Percentiles rank a stretch among this genome's conserved stretches.
Conservation (phyloP, 2,888 invertebrate genomes). For the Hermodice carunculata region DNA sequence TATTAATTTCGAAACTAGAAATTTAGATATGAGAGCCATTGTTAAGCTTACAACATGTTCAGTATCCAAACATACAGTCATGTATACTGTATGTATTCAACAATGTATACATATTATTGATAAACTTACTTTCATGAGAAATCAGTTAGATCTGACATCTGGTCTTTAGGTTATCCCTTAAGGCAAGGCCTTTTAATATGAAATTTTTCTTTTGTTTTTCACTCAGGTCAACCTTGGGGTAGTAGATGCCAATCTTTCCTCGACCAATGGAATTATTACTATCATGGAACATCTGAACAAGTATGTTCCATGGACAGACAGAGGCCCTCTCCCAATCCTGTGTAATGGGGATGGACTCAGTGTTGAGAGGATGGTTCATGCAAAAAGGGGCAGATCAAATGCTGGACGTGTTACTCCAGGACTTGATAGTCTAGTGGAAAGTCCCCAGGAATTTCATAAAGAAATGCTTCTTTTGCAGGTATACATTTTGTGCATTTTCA, state of each 20-base stretch:
- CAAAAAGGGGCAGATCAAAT: not conserved
- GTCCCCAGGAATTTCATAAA: not conserved
- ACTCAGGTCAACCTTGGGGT: constrained; percentile 6
- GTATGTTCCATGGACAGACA: not conserved
- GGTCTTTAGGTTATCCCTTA: too few species aligned
- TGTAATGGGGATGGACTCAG: constrained; percentile 1
- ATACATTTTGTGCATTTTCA: not conserved
- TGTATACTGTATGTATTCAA: too few species aligned
- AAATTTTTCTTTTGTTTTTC: too few species aligned
- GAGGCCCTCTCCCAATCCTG: not conserved
- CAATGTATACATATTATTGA: too few species aligned
- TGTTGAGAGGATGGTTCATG: constrained; percentile 10
- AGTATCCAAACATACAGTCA: too few species aligned
- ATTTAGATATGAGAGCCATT: too few species aligned
- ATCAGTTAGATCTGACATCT: too few species aligned
- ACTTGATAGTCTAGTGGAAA: not conserved
- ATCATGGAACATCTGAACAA: constrained; percentile 4
- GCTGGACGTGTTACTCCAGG: not conserved
- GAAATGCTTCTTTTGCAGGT: not conserved
- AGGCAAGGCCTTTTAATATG: too few species aligned
- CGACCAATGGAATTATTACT: not conserved
- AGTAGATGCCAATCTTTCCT: not conserved
- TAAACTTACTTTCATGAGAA: too few species aligned
- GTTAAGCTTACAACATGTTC: too few species aligned
- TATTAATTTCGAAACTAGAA: too few species aligned